Percentiles rank a stretch among this genome's conserved stretches.
Conservation (phyloP, 2,113 vertebrate genomes). For the Solea solea region DNA sequence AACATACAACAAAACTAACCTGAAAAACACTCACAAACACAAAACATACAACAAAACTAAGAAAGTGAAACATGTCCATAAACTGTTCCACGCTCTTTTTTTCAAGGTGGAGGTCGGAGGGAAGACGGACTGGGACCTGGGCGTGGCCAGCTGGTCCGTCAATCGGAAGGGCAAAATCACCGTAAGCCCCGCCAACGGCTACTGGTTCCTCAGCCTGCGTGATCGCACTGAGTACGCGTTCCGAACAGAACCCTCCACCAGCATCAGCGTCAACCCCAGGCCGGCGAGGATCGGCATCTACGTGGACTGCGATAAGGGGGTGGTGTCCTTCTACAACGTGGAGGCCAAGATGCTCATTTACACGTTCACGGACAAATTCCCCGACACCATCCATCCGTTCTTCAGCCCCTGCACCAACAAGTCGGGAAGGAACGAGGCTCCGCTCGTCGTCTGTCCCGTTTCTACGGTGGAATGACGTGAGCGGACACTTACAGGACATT, state of each 20-base stretch:
- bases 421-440: slow-evolving; percentile 65
- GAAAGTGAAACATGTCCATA: neutral
- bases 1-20: no score
- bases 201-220: slow-evolving; percentile 81
- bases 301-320: slow-evolving; percentile 73
- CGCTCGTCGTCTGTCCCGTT: slow-evolving; percentile 71
- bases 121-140: slow-evolving; percentile 83
- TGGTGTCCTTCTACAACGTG: slow-evolving; percentile 77
- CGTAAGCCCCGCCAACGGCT: slow-evolving; percentile 76
- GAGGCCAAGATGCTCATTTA: slow-evolving; percentile 67
- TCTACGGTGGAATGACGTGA: slow-evolving; percentile 37
- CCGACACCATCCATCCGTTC: slow-evolving; percentile 79
- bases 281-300: slow-evolving; percentile 66
- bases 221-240: slow-evolving; percentile 67
- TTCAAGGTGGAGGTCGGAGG: slow-evolving; percentile 75
- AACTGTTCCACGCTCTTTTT: neutral
- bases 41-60: no score
- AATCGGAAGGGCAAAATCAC: slow-evolving; percentile 80
- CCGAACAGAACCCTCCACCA: slow-evolving; percentile 64
- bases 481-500: neutral
- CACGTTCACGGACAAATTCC: slow-evolving; percentile 72
- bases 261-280: slow-evolving; percentile 40
- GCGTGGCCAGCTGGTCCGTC: slow-evolving; percentile 69
- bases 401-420: slow-evolving; percentile 84
- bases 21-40: no score